These are phyloP conservation scores for Pammene aurita DNA, from an alignment of 2,888 invertebrate species.

Conservation along the genomic window DNA sequence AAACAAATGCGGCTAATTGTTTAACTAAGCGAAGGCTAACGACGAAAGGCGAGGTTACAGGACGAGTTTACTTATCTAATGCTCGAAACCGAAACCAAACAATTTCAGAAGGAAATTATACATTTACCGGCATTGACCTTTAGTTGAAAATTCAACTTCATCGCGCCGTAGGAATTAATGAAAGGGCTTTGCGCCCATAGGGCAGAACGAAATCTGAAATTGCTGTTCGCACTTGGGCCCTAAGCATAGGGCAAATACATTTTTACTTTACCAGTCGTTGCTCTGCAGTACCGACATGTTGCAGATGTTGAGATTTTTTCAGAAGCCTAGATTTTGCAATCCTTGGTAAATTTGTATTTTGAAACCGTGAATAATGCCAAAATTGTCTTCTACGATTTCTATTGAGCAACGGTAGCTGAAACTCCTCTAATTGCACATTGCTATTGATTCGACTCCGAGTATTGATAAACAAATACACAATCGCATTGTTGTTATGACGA, in stretches of 20 bases:
- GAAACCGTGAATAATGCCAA: constrained; percentile 27
- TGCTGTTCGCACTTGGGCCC: constrained; percentile 11
- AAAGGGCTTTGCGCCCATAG: constrained; percentile 25
- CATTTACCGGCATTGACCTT: constrained; percentile 34
- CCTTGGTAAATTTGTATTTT: constrained; percentile 10
- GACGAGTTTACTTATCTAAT: constrained; percentile 11
- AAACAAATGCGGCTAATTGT: constrained; percentile 40
- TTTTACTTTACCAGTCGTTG: constrained; percentile 12
- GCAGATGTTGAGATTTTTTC: constrained; percentile 3
- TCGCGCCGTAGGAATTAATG: constrained; percentile 7
- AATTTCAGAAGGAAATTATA: constrained; percentile 31
- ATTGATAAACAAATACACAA: constrained; percentile 18
- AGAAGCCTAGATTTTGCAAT: constrained; percentile 16
- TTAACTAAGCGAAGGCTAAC: constrained; percentile 34
- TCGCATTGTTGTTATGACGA: neutral
- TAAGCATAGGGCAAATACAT: constrained; percentile 28
- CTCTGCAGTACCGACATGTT: neutral
- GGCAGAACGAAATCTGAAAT: constrained; percentile 15
- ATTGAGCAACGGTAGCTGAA: constrained; percentile 21
- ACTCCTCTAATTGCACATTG: constrained; percentile 5
- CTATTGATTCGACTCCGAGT: neutral
- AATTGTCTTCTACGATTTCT: constrained; percentile 15
- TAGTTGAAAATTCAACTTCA: neutral
- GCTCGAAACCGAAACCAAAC: constrained; percentile 6
- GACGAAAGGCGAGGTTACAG: constrained; percentile 34